Evolutionary conservation across 1,140 invertebrate genomes (phyloP), one percentile per base, ranked within the genome.

Genomic region (Cotesia glomerata): DNA sequence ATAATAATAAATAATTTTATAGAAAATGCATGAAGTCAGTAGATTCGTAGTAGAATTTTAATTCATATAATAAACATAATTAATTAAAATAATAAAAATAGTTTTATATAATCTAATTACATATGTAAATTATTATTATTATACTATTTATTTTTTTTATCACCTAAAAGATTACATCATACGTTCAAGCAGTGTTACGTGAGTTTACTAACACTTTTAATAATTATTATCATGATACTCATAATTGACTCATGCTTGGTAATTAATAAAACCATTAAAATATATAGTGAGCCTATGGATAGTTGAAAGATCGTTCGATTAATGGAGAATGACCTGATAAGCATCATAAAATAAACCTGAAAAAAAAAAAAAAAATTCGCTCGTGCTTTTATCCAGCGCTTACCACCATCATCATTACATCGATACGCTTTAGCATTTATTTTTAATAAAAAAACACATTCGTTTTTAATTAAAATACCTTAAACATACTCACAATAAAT

Each of bases 151-250:
- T 72, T 49, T 51, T 62, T 63, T 63, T 64, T 73, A 71, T 74
- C 63, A 45, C 63, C 52, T 66, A 66, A 59, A 73, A 58, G 68
- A 69, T 74, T 51, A 69, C 78, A 34, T 54, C 72, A 75, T 65
- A 74, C 73, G 78, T 83, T 86, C 83, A 86, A 85, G 84, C 84
- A 86, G 84, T 85, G 84, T 86, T 84, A 85, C 72, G 78, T 84
- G 81, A 84, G 80, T 83, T 86, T 79, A 82, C 75, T 36, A 49
- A 70, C 63, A 35, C 32, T 76, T 11, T 36, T 54, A 59, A 62
- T 66, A 8, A 65, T 9, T 9, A 34, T 62, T 62, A 39, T 14
- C 7, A 14, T 32, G 13, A 61, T 32, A 32, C 13, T 11, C 7
- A 8, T 45, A 45, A 45, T 45, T 45, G 39, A 54, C n/a, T n/a